Base-by-base conservation (phyloP, 2,797 vertebrate species). In the Sebastes vulpes region DNA sequence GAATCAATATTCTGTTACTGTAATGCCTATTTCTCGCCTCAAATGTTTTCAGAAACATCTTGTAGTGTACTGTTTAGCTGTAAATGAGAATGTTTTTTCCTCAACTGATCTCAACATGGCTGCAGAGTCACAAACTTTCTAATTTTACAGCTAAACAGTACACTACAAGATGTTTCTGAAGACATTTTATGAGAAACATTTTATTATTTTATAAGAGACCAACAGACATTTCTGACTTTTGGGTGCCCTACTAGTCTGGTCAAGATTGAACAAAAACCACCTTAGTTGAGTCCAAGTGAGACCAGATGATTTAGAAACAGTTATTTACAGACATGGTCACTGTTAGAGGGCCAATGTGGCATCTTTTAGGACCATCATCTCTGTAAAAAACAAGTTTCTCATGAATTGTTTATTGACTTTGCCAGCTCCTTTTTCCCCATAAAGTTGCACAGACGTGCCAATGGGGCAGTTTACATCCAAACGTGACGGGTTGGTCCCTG, bases 381-480 rank as follows among this genome's bases (percentile, higher is more conserved):
- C 42, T 50, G 63, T 65, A 20, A 20, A 20, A 65, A 65, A 65
- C 18, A 65, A 50, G 25, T 26, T 63, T 46, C 14, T 2, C 14
- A 64, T 64, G 8, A 9, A 12, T 28, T 64, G 1, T 10, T 65
- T 4, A 28, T 65, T 12, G 18, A n/a, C 18, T 1, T 59, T 7
- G 2, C 32, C 48, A 32, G 25, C 21, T 8, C 5, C 5, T 32
- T 16, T 35, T 8, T 10, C 1, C 3, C 31, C n/a, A 9, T 4
- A 20, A 16, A 25, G 42, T 18, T 63, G 2, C 16, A 29, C 14
- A 82, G 1, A 31, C 9, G 9, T 25, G 9, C 32, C 3, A 1
- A 96, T 96, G 95, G 95, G 95, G 48, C 93, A 94, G 42, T 18
- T 63, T 2, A 23, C 38, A 9, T 94, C 95, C 25, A 95, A 72